These are phyloP conservation scores for Cathartes aura DNA, from an alignment of 2,113 vertebrate genomes.

Conservation along the genomic window DNA sequence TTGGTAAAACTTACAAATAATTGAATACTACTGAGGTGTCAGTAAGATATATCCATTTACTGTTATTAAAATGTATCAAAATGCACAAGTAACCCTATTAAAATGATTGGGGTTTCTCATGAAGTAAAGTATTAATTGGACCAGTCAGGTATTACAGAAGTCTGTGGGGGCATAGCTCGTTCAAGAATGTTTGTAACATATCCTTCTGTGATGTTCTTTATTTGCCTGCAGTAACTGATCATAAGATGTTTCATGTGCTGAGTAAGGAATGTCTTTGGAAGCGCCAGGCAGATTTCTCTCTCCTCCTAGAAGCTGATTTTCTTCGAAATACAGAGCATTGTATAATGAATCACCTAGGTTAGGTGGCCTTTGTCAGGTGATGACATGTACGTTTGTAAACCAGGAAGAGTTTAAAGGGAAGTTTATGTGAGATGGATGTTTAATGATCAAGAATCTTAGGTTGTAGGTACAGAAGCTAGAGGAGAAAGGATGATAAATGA, in stretches of 20 bases:
- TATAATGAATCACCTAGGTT: not conserved
- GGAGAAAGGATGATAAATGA: constrained; percentile 3
- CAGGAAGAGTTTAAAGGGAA: not conserved
- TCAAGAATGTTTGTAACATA: not conserved
- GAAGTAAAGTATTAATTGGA: not conserved
- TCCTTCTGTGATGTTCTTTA: not conserved
- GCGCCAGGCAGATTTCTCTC: not conserved
- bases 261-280: not conserved
- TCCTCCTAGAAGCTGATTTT: not conserved
- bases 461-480: not conserved
- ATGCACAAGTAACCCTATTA: not conserved
- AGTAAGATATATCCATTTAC: not conserved
- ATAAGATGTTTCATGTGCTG: not conserved
- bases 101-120: not conserved
- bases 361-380: not conserved
- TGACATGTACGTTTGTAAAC: not conserved
- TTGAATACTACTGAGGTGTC: not conserved
- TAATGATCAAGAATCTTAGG: not conserved
- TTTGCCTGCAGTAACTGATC: not conserved
- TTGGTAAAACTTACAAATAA: not conserved
- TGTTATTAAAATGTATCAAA: not conserved
- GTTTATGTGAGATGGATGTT: not conserved
- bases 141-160: not conserved
- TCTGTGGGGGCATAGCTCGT: not conserved
- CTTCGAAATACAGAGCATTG: not conserved